A percentile compares a stretch with the other conserved stretches of the same genome.
Conservation (phyloP, 2,113 vertebrate species). For the Xyliphius kryptos region DNA sequence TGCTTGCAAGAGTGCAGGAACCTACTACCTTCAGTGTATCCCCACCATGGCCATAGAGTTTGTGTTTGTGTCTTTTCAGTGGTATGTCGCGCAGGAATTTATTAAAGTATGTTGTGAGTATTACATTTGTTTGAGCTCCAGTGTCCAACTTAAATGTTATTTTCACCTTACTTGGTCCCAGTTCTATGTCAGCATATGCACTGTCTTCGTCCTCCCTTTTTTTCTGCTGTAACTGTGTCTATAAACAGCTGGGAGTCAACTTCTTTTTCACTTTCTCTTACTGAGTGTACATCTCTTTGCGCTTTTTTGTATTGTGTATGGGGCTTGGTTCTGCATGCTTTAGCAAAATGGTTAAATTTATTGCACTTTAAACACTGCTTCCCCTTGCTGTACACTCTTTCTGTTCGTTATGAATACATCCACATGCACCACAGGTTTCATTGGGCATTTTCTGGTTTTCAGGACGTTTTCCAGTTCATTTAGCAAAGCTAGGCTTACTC, state of each 20-base stretch:
- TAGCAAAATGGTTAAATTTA: too few relatives aligned
- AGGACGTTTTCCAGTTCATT: too few relatives aligned
- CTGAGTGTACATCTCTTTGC: constrained; percentile 15
- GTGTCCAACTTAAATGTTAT: constrained; percentile 1
- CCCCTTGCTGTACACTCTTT: too few relatives aligned
- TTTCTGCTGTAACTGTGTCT: not conserved
- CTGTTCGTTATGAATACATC: too few relatives aligned
- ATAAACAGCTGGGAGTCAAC: constrained; percentile 5
- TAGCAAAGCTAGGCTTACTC: too few relatives aligned
- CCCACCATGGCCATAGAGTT: not conserved
- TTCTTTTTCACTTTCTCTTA: constrained; percentile 16
- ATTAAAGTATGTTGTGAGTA: too few relatives aligned
- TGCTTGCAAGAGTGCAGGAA: not conserved
- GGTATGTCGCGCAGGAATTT: constrained; percentile 9
- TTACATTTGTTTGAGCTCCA: constrained; percentile 5
- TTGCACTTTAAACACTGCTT: too few relatives aligned
- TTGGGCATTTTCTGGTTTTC: too few relatives aligned
- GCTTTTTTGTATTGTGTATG: not conserved
- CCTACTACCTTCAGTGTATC: constrained; percentile 3
- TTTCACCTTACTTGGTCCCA: too few relatives aligned
- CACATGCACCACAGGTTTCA: too few relatives aligned
- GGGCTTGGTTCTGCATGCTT: constrained; percentile 3
- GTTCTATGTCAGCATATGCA: not conserved
- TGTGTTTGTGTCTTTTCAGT: constrained; percentile 9
- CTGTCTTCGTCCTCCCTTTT: constrained; percentile 1